Evolutionary conservation across 2,888 invertebrate genomes (phyloP).

Genomic region (Pedicia rivosa): DNA sequence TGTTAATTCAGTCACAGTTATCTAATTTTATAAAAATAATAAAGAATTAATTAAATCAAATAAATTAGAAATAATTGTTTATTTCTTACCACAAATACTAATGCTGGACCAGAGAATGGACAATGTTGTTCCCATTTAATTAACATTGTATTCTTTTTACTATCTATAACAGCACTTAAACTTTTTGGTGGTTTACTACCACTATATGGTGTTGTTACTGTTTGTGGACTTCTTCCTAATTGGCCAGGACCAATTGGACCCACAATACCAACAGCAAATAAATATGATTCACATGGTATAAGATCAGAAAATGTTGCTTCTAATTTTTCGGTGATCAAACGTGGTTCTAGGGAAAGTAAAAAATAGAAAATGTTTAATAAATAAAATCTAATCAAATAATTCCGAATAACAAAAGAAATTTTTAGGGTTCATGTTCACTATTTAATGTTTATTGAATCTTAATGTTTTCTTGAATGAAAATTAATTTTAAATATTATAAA

Average conservation of each 20-base stretch:
- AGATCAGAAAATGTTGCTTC: constrained; percentile 41
- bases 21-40: constrained; percentile 14
- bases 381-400: constrained; percentile 4
- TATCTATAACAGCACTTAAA: constrained; percentile 33
- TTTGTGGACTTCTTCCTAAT: constrained; percentile 34
- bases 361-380: constrained; percentile 6
- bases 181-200: constrained; percentile 53
- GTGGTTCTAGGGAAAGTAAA: constrained; percentile 27
- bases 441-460: no score
- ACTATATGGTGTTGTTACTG: constrained; percentile 44
- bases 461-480: no score
- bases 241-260: constrained; percentile 51
- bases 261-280: constrained; percentile 50
- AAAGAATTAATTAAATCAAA: constrained; percentile 4
- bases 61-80: constrained; percentile 34
- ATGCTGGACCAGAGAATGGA: constrained; percentile 22
- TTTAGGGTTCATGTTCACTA: no score
- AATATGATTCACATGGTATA: constrained; percentile 57
- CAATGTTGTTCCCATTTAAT: constrained; percentile 62
- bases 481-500: no score
- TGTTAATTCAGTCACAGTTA: constrained; percentile 34
- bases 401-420: constrained; percentile 5
- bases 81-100: constrained; percentile 4
- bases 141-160: constrained; percentile 33
- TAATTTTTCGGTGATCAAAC: constrained; percentile 34